A percentile compares a stretch with the other conserved stretches of the same genome.
Evolutionary conservation across 2,888 invertebrate species (phyloP).

Genomic region (Drosophila phalerata): DNA sequence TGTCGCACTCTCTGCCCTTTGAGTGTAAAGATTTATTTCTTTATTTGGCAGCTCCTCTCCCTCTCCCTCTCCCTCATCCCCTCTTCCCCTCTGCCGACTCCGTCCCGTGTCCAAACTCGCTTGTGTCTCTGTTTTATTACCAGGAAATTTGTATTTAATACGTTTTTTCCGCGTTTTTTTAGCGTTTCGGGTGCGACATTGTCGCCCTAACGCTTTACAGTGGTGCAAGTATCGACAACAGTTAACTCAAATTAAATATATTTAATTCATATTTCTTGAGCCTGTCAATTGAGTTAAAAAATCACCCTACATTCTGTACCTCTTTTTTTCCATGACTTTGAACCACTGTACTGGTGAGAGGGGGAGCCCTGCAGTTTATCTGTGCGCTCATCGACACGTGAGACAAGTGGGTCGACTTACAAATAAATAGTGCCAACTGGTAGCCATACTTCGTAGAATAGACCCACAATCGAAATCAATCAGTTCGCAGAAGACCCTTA

Average conservation of each 20-base stretch:
- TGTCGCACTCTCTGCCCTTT: conserved; percentile 10
- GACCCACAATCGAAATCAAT: conserved; percentile 62
- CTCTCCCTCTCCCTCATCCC: background rate
- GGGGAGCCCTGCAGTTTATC: conserved; percentile 43
- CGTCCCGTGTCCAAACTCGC: background rate
- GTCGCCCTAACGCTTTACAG: conserved; percentile 26
- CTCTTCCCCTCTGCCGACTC: background rate
- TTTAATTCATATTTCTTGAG: too few relatives aligned
- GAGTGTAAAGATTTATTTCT: conserved; percentile 75
- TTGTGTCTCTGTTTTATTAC: conserved; percentile 64
- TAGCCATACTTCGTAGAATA: conserved; percentile 68
- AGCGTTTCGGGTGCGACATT: conserved; percentile 48
- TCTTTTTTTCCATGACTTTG: background rate
- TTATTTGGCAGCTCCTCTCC: conserved; percentile 60
- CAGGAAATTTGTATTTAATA: conserved; percentile 80
- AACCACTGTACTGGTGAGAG: conserved; percentile 14
- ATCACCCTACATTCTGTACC: background rate
- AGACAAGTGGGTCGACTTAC: conserved; percentile 56
- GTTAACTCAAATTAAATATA: background rate
- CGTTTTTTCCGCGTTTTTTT: conserved; percentile 74
- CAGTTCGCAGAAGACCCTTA: conserved; percentile 58
- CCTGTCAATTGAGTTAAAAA: background rate
- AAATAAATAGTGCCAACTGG: conserved; percentile 50
- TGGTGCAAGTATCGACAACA: conserved; percentile 15
- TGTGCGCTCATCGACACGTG: conserved; percentile 57